Evolutionary conservation across 2,797 vertebrate species (phyloP).

Genomic region (Betta splendens): DNA sequence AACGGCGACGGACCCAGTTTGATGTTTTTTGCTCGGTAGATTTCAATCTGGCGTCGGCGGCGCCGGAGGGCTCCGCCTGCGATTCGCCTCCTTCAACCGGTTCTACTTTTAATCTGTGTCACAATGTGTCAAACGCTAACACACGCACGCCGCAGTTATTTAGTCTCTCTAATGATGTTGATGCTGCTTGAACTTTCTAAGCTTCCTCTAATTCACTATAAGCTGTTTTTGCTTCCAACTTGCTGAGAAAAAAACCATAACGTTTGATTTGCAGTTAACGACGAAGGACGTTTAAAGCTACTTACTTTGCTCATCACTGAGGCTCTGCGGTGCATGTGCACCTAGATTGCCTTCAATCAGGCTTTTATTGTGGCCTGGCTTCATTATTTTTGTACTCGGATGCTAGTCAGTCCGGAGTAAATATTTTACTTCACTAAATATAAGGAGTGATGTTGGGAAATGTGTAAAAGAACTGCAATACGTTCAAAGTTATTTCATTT

Average conservation of each 20-base stretch:
- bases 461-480: no score
- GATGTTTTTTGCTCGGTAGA: conserved; percentile 44
- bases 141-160: conserved; percentile 15
- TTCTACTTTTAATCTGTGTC: conserved; percentile 33
- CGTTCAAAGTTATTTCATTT: background rate
- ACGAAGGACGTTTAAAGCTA: background rate
- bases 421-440: background rate
- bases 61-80: conserved; percentile 17
- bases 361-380: background rate
- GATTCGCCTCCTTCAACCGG: conserved; percentile 18
- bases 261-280: conserved; percentile 12
- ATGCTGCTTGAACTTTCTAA: conserved; percentile 19
- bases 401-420: background rate
- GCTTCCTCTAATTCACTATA: conserved; percentile 16
- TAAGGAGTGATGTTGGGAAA: background rate
- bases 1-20: conserved; percentile 46
- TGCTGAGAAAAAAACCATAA: background rate
- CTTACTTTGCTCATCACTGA: background rate
- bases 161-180: conserved; percentile 32
- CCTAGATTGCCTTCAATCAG: background rate
- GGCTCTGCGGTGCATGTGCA: background rate
- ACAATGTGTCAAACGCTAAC: conserved; percentile 35
- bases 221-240: conserved; percentile 4
- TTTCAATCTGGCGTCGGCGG: conserved; percentile 38
- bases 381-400: background rate